Percentiles rank a stretch among this genome's conserved stretches.
phyloP scores from a whole-genome alignment of 1,140 invertebrate genomes.

The Dryas iulia region DNA sequence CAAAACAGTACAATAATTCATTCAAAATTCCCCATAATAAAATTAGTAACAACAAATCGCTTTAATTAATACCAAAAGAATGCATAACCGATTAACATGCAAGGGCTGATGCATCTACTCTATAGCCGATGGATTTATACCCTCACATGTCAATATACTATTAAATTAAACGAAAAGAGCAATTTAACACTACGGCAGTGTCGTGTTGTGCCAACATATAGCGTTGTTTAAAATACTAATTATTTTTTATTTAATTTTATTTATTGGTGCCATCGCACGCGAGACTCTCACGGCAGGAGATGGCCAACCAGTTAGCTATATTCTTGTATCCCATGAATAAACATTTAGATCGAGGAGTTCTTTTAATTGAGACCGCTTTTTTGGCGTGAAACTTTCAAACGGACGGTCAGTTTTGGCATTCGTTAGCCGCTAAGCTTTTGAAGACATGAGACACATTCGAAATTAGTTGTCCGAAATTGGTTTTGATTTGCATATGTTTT shows the following conservation, averaged over 20 bases:
- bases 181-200: conserved; percentile 56
- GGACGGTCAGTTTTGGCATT: neutral
- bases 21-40: conserved; percentile 10
- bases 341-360: conserved; percentile 46
- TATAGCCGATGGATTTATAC: conserved; percentile 2
- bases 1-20: conserved; percentile 5
- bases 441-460: conserved; percentile 17
- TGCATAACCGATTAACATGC: neutral
- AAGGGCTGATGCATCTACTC: neutral
- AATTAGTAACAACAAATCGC: conserved; percentile 2
- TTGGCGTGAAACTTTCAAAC: conserved; percentile 30
- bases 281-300: conserved; percentile 46
- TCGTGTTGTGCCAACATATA: conserved; percentile 60
- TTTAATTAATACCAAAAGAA: conserved; percentile 4
- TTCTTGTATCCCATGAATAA: conserved; percentile 49
- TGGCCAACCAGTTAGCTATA: conserved; percentile 33
- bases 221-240: conserved; percentile 53
- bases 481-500: conserved; percentile 15
- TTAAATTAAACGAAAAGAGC: conserved; percentile 57
- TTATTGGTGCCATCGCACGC: conserved; percentile 60
- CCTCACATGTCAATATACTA: conserved; percentile 50
- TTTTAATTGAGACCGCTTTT: conserved; percentile 59
- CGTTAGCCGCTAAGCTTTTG: conserved; percentile 15
- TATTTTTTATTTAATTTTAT: conserved; percentile 73
- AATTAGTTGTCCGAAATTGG: conserved; percentile 21